These are phyloP conservation scores for Phaethornis superciliosus DNA, from an alignment of 2,113 vertebrate species.

Conservation along the genomic window DNA sequence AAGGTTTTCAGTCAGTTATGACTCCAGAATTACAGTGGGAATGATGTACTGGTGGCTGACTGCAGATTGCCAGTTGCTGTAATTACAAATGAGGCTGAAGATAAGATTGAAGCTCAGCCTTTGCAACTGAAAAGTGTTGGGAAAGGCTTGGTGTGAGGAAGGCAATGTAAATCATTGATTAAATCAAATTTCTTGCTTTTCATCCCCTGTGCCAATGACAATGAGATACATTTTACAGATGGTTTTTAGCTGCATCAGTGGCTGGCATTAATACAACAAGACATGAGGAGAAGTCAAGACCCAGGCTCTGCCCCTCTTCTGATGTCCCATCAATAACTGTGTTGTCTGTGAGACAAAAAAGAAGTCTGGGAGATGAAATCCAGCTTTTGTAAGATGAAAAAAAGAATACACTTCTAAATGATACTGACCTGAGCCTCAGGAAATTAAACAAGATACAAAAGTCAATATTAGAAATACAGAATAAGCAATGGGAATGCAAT, in stretches of 20 bases:
- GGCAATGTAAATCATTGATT: not conserved
- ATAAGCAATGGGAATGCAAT: constrained; percentile 15
- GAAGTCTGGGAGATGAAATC: not conserved
- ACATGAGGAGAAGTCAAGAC: not conserved
- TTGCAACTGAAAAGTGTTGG: not conserved
- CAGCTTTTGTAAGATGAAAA: not conserved
- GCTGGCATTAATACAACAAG: not conserved
- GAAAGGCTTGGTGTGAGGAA: not conserved
- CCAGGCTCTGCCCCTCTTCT: not conserved
- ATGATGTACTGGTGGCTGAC: not conserved
- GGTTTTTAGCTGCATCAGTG: not conserved
- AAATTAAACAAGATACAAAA: constrained; percentile 42
- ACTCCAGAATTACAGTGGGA: not conserved
- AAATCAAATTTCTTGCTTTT: not conserved
- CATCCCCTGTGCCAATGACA: not conserved
- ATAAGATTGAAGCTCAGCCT: not conserved
- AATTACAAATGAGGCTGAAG: not conserved
- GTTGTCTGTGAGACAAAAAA: not conserved
- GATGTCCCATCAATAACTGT: not conserved
- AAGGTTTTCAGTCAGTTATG: not conserved
- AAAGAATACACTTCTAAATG: not conserved
- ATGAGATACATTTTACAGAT: not conserved
- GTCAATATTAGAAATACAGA: constrained; percentile 5
- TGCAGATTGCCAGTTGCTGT: not conserved
- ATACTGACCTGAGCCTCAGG: not conserved